Evolutionary conservation across 2,888 invertebrate genomes (phyloP).

Genomic region (Andrena haemorrhoa): DNA sequence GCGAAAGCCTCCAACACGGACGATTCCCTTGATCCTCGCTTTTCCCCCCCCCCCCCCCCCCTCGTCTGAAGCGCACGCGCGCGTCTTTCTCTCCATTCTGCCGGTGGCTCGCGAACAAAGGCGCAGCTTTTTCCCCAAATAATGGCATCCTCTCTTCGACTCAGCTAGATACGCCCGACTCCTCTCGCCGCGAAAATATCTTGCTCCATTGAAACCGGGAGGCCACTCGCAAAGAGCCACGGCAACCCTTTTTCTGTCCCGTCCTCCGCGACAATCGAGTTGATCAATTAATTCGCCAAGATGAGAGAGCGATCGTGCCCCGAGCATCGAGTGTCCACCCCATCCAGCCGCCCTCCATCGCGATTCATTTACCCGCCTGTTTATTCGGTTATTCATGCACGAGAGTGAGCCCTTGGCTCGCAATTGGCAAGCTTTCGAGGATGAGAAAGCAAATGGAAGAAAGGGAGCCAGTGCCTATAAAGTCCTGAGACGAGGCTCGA

Average conservation of each 20-base stretch:
- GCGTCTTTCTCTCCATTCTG: neutral
- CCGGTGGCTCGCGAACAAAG: conserved; percentile 8
- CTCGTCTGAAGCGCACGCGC: neutral
- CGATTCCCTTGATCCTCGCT: neutral
- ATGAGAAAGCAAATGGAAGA: neutral
- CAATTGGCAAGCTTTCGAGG: neutral
- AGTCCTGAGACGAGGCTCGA: neutral
- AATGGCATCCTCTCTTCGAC: conserved; percentile 27
- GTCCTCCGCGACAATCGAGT: conserved; percentile 39
- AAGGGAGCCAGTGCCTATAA: neutral
- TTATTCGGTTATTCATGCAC: conserved; percentile 36
- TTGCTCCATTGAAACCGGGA: conserved; percentile 16
- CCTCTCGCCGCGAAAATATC: neutral
- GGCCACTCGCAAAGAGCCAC: conserved; percentile 16
- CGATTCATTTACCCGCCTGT: conserved; percentile 14
- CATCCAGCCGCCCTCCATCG: conserved; percentile 7
- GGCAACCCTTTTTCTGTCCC: conserved; percentile 7
- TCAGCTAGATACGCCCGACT: neutral
- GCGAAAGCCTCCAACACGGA: neutral
- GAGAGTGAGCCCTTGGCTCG: neutral
- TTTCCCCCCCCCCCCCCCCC: too few species aligned
- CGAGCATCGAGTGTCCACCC: conserved; percentile 24
- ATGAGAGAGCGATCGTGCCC: conserved; percentile 48
- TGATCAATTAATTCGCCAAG: conserved; percentile 48
- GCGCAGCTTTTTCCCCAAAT: conserved; percentile 23